Percentiles rank a stretch among this genome's conserved stretches.
phyloP scores from a whole-genome alignment of 2,888 invertebrate genomes.

The Melanotus villosus region DNA sequence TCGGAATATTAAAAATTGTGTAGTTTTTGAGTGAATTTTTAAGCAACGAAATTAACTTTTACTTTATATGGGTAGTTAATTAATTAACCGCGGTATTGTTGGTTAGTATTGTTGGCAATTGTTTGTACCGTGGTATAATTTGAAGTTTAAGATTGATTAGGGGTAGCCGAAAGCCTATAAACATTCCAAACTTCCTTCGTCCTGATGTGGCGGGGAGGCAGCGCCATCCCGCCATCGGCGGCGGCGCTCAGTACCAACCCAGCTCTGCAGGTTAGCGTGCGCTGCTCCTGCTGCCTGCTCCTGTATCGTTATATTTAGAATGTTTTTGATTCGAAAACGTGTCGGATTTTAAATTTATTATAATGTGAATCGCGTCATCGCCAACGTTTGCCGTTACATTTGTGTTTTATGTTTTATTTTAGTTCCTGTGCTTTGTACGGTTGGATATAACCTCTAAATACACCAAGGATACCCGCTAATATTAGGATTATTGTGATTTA shows the following conservation, averaged over 20 bases:
- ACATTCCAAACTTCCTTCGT: constrained; percentile 73
- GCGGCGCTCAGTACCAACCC: constrained; percentile 62
- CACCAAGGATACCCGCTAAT: constrained; percentile 42
- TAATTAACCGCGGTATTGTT: not conserved
- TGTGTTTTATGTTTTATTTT: constrained; percentile 50
- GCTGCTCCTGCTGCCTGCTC: constrained; percentile 52
- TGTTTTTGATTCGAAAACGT: constrained; percentile 45
- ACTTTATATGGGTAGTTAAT: too few relatives aligned
- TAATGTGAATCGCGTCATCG: constrained; percentile 52
- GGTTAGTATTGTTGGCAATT: not conserved
- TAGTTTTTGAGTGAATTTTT: too few relatives aligned
- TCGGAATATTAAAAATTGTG: too few relatives aligned
- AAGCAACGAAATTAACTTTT: too few relatives aligned
- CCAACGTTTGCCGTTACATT: constrained; percentile 42
- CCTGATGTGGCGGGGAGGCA: constrained; percentile 65
- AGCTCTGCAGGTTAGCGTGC: constrained; percentile 60
- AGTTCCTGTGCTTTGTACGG: constrained; percentile 37
- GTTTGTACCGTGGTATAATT: not conserved
- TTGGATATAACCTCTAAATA: constrained; percentile 40
- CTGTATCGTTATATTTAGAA: constrained; percentile 51
- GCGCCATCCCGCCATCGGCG: constrained; percentile 60
- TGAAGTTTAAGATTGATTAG: constrained; percentile 29
- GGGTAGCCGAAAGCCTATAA: constrained; percentile 52
- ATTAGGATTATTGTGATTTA: constrained; percentile 45
- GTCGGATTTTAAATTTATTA: constrained; percentile 45